Evolutionary conservation across 1,140 invertebrate genomes (phyloP).

Genomic region (Camponotus pennsylvanicus): DNA sequence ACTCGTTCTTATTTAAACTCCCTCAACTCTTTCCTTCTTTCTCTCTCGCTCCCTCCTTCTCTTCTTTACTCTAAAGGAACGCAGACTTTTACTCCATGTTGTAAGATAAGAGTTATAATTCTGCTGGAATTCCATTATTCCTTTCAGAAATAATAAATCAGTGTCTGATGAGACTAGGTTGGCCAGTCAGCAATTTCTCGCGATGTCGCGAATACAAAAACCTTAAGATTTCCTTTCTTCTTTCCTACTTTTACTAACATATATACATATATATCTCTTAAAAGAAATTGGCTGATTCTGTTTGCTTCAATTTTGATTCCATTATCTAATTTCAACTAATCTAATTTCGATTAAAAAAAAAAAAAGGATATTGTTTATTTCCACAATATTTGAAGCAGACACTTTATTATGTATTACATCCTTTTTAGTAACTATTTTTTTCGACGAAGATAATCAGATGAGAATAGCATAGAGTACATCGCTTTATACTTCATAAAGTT

Average conservation of each 20-base stretch:
- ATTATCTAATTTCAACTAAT: background rate
- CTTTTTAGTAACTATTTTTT: constrained; percentile 15
- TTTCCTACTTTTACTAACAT: background rate
- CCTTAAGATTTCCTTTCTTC: background rate
- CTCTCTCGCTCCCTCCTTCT: too few species aligned
- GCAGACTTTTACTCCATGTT: constrained; percentile 7
- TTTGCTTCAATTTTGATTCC: background rate
- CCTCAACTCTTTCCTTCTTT: background rate
- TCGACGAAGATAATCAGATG: background rate
- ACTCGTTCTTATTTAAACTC: constrained; percentile 31
- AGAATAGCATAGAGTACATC: background rate
- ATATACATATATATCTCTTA: background rate
- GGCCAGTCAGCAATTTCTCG: constrained; percentile 28
- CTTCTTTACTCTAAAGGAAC: background rate
- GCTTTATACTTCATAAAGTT: constrained; percentile 17
- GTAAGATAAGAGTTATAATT: constrained; percentile 28
- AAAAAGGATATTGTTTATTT: background rate
- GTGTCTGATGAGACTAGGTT: constrained; percentile 14
- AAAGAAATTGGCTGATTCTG: background rate
- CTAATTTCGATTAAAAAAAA: background rate
- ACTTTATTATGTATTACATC: background rate
- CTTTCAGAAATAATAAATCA: constrained; percentile 37
- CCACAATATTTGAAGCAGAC: constrained; percentile 7
- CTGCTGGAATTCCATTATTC: constrained; percentile 22
- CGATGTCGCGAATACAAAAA: constrained; percentile 2